Base-by-base conservation (phyloP, 2,888 invertebrate genomes). In the Daptonema setosum region DNA sequence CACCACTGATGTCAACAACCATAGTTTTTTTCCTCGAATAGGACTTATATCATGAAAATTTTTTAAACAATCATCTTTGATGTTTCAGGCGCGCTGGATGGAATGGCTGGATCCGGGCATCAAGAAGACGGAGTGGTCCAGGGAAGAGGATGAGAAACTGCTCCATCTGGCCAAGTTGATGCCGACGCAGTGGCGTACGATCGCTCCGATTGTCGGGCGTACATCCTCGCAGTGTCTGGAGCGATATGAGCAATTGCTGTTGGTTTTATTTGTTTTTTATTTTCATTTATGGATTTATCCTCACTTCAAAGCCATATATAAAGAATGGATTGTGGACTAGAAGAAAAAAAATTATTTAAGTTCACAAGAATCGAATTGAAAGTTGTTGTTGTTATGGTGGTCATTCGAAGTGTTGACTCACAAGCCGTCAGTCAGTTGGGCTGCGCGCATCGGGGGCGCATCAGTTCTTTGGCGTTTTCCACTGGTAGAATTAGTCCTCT, bases 41-140 rank as follows among this genome's bases (percentile, higher is more conserved):
- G n/a, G n/a, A n/a, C n/a, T n/a, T n/a, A n/a, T n/a, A n/a, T n/a
- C n/a, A n/a, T n/a, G n/a, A n/a, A n/a, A n/a, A 74, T n/a, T n/a
- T n/a, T n/a, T n/a, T n/a, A 43, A 17, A n/a, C 43, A 43, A 43
- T n/a, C 8, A 50, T 24, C 26, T 14, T 22, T n/a, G 22, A 14
- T 25, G 26, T 14, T 50, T 14, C 26, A 25, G 57, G 68, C 69
- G 52, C 65, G 69, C 28, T 69, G 69, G 69, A 65, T 87, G 72
- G 97, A 99, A 70, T 99, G 97, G 97, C 74, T 99, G 63, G 97
- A 97, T 75, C 97, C 97, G 0, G 90, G 91, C 71, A 97, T 97
- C 67, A 97, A 99, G 73, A 97, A 97, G 74, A 99, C 97, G 0
- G 97, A 97, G 78, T 97, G 97, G 97, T 91, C 91, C 20, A 78